phyloP scores from a whole-genome alignment of 2,797 vertebrate species.

The Ctenochaetus hawaiiensis region DNA sequence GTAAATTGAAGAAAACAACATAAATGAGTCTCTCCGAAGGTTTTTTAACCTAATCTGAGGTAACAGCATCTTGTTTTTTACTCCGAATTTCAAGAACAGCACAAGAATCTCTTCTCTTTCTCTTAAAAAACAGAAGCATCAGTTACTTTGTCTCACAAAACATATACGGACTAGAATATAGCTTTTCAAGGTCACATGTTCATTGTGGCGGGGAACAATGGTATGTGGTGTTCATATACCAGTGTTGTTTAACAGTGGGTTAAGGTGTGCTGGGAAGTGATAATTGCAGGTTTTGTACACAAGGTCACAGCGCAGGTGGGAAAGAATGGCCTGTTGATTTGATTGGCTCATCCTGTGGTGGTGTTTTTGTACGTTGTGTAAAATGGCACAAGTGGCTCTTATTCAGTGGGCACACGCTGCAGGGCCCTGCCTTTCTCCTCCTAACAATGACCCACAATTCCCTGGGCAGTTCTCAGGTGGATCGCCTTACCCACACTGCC shows the following conservation, averaged over 20 bases:
- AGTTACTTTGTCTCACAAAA: constrained; percentile 32
- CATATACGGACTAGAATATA: constrained; percentile 19
- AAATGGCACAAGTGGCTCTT: constrained; percentile 84
- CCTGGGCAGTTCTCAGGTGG: constrained; percentile 85
- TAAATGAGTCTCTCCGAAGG: constrained; percentile 41
- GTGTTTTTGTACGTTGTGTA: constrained; percentile 76
- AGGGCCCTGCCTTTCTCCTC: constrained; percentile 74
- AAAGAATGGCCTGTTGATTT: constrained; percentile 64
- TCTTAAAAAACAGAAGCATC: constrained; percentile 12
- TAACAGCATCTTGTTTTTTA: constrained; percentile 10
- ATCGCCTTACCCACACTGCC: constrained; percentile 78
- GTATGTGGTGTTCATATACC: constrained; percentile 20
- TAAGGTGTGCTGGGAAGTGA: constrained; percentile 39
- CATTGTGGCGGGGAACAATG: constrained; percentile 40
- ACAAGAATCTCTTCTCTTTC: constrained; percentile 24
- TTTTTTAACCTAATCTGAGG: constrained; percentile 10
- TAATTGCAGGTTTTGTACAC: constrained; percentile 72
- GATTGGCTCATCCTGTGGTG: constrained; percentile 63
- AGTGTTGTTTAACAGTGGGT: constrained; percentile 29
- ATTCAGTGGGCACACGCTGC: constrained; percentile 84
- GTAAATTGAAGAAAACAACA: constrained; percentile 59
- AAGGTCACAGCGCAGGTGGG: constrained; percentile 51
- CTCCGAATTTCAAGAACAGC: constrained; percentile 8
- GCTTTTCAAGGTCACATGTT: constrained; percentile 32
- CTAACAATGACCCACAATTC: constrained; percentile 81